Base-by-base conservation (phyloP, 2,888 invertebrate genomes). In the Lagria hirta region DNA sequence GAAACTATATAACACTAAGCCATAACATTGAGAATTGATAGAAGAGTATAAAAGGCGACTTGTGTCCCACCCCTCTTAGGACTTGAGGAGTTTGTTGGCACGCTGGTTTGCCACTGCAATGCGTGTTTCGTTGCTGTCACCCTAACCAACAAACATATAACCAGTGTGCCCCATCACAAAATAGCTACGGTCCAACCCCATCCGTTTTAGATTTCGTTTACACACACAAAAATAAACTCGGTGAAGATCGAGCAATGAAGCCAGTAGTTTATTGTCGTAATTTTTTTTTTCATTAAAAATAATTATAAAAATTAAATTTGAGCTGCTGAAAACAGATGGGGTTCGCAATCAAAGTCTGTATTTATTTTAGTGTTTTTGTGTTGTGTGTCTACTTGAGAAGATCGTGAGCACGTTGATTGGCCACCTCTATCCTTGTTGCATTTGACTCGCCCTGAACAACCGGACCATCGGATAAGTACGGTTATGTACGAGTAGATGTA, bases 71-170 rank as follows among this genome's bases (percentile, higher is more conserved):
- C 64, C 61, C 55, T 55, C 62, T 72, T 72, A 72, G 63, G 72
- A 88, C 83, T 92, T 92, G 75, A 94, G 86, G 71, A 97, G 86
- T 79, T 95, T 94, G 79, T 91, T 91, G 73, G 96, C 94, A 70
- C 94, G 85, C 79, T 94, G 91, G 79, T 97, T 97, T 70, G 96
- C 96, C 74, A 91, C 88, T 72, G 87, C 87, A 82, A 96, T 94
- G 80, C 95, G 88, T 69, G 88, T 87, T 81, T 94, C 91, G 79
- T 96, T 96, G 68, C 94, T 90, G 78, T 88, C 87, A 63, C 87
- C 89, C 84, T 85, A 79, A 65, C 64, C 65, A 69, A 69, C 63
- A 67, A 54, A 68, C 57, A 65, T 55, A 60, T 60, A 62, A 65
- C 65, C 65, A 66, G 58, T 60, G 61, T 61, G 62, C 62, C 59